phyloP scores from a whole-genome alignment of 1,140 invertebrate genomes.

The Philaenus spumarius region DNA sequence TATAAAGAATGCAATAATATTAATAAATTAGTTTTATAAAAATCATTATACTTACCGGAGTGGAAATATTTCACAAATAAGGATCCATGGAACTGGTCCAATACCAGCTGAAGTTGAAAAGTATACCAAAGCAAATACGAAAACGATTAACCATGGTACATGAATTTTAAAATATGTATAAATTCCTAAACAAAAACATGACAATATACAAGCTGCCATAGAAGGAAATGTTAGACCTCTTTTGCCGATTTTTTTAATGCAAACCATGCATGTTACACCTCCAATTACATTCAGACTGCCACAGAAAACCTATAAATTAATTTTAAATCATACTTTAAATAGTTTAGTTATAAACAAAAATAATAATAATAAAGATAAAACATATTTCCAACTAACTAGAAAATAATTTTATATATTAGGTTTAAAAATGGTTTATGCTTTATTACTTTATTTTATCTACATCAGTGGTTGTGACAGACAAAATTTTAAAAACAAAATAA shows the following conservation, averaged over 20 bases:
- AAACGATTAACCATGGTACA: conserved; percentile 12
- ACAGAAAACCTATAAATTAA: conserved; percentile 14
- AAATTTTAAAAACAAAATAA: too few species aligned
- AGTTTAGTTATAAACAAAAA: too few species aligned
- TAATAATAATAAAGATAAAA: too few species aligned
- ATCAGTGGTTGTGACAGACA: too few species aligned
- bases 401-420: too few species aligned
- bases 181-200: conserved; percentile 8
- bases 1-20: too few species aligned
- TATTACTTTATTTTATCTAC: too few species aligned
- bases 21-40: too few species aligned
- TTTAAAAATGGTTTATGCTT: too few species aligned
- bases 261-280: conserved; percentile 17
- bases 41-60: conserved; percentile 25
- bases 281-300: conserved; percentile 17
- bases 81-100: conserved; percentile 24
- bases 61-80: conserved; percentile 28
- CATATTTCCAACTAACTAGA: too few species aligned
- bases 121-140: conserved; percentile 11
- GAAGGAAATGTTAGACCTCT: conserved; percentile 31
- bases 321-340: too few species aligned
- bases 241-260: conserved; percentile 31
- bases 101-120: conserved; percentile 18
- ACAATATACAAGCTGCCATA: conserved; percentile 17
- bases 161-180: not conserved